Percentiles rank a stretch among this genome's conserved stretches.
Conservation (phyloP, 2,797 vertebrate species). For the Sparus aurata region DNA sequence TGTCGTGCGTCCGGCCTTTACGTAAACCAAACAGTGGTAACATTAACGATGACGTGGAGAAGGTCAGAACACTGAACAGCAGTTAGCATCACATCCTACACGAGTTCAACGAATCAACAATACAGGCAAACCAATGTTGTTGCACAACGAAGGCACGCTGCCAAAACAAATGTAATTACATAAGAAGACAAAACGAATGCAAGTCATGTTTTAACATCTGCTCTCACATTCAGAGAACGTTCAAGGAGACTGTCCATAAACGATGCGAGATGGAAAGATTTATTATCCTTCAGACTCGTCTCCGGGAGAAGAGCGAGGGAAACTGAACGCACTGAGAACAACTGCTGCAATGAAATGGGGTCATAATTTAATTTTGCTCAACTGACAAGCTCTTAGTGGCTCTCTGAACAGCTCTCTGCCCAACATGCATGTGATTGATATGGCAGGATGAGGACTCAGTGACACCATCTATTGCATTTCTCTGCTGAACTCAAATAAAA, state of each 20-base stretch:
- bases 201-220: neutral
- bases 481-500: constrained; percentile 39
- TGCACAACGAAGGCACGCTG: neutral
- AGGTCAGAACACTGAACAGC: constrained; percentile 13
- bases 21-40: neutral
- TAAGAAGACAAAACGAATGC: neutral
- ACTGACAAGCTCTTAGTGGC: constrained; percentile 60
- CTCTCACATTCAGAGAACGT: neutral
- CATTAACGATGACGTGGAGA: neutral
- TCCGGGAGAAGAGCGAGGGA: constrained; percentile 18
- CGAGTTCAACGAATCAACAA: neutral
- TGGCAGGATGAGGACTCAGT: neutral
- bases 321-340: constrained; percentile 37
- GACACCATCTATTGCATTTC: constrained; percentile 9
- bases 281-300: constrained; percentile 20
- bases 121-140: neutral
- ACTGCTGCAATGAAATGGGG: constrained; percentile 59
- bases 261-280: neutral
- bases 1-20: neutral
- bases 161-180: constrained; percentile 5
- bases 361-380: constrained; percentile 72
- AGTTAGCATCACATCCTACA: constrained; percentile 26
- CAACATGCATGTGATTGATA: constrained; percentile 41
- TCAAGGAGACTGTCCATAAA: constrained; percentile 2
- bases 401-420: constrained; percentile 34